phyloP scores from a whole-genome alignment of 2,888 invertebrate species.

The Drosophila kambysellisi region DNA sequence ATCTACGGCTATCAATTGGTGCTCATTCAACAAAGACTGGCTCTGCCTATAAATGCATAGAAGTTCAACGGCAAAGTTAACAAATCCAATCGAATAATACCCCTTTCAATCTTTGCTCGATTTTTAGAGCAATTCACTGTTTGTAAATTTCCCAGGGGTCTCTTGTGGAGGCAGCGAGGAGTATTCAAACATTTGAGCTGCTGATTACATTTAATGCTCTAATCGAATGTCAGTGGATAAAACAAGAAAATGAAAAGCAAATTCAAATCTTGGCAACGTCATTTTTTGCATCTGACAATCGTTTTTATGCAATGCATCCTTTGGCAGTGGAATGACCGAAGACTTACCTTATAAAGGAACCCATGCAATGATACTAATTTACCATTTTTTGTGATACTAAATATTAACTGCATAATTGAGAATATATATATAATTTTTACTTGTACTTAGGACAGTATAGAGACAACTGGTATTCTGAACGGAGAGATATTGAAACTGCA shows the following conservation, averaged over 20 bases:
- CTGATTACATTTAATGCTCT: conserved; percentile 73
- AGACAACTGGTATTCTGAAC: conserved; percentile 14
- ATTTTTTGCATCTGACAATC: conserved; percentile 32
- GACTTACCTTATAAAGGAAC: too few species aligned
- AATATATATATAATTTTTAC: conserved; percentile 45
- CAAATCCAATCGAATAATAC: conserved; percentile 17
- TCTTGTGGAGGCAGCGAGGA: conserved; percentile 31
- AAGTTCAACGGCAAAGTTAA: conserved; percentile 3
- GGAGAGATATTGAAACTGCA: conserved; percentile 16
- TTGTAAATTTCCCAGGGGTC: conserved; percentile 73
- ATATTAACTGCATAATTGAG: conserved; percentile 23
- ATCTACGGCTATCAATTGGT: conserved; percentile 26
- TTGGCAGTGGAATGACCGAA: not conserved
- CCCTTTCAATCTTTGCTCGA: conserved; percentile 18
- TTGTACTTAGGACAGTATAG: conserved; percentile 33
- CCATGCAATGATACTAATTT: not conserved
- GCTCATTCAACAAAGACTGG: not conserved
- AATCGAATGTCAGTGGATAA: conserved; percentile 54
- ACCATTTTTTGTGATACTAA: not conserved
- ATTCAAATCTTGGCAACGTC: conserved; percentile 36
- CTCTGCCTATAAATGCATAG: not conserved
- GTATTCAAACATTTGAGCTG: conserved; percentile 67
- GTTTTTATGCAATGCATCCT: conserved; percentile 7
- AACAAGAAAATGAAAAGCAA: conserved; percentile 15
- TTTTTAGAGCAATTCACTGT: conserved; percentile 54